These are phyloP conservation scores for Osedax frankpressi DNA, from an alignment of 2,888 invertebrate genomes.

Conservation along the genomic window DNA sequence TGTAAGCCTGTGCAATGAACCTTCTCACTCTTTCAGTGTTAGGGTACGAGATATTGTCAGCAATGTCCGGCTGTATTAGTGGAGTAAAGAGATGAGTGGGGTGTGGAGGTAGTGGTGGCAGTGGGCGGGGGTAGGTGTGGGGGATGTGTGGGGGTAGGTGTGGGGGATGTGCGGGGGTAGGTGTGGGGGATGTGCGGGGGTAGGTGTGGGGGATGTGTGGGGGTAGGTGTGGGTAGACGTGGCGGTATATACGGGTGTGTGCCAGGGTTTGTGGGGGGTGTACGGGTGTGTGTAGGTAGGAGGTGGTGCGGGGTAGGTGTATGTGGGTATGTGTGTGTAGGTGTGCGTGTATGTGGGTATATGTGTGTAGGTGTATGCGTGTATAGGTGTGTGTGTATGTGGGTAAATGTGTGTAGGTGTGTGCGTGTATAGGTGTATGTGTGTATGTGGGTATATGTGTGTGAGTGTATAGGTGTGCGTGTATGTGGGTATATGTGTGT, in stretches of 20 bases:
- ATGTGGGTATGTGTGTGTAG: neutral
- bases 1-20: constrained; percentile 24
- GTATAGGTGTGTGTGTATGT: neutral
- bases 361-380: neutral
- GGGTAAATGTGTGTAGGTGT: neutral
- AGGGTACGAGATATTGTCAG: neutral
- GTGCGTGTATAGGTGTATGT: no score
- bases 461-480: no score
- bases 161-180: neutral
- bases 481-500: no score
- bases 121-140: neutral
- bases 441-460: no score
- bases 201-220: neutral
- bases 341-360: neutral
- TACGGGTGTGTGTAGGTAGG: neutral
- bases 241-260: no score
- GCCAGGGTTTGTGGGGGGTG: neutral
- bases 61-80: neutral
- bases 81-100: neutral
- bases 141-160: neutral
- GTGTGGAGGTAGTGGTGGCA: neutral
- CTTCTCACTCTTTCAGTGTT: constrained; percentile 10
- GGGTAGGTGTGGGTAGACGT: neutral
- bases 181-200: neutral
- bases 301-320: neutral